Evolutionary conservation across 1,140 invertebrate species (phyloP), one percentile per base, ranked within the genome.

Genomic region (Lanistes nyassanus): DNA sequence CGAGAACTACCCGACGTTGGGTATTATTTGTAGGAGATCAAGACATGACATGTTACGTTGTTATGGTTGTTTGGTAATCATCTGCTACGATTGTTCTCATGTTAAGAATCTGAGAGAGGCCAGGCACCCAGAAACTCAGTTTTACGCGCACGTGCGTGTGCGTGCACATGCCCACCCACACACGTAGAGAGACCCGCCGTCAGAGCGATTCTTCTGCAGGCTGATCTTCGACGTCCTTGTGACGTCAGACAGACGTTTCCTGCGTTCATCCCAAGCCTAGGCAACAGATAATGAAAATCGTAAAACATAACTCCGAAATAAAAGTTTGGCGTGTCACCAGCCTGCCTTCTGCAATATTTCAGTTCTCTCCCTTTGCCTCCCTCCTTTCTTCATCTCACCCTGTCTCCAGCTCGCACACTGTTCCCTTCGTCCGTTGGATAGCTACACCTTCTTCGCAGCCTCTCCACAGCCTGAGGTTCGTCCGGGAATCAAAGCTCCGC

Each of bases 321-420:
- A n/a, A 62, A 62, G n/a, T n/a, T 29, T 62, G 58, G 58, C 11
- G 2, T 62, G n/a, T 62, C n/a, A 29, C 58, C 34, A 31, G 26
- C 58, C 34, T 9, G 26, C 13, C 34, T n/a, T 62, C 58, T 62
- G 13, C n/a, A n/a, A 55, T 13, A n/a, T n/a, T n/a, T n/a, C n/a
- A n/a, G n/a, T n/a, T n/a, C n/a, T 62, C 58, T 62, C 58, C 34
- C 2, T 62, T 31, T 62, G n/a, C 34, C 58, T 62, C 58, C 34
- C 58, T 62, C 58, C 34, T 3, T 31, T 62, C 58, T 62, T 31
- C 3, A 2, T 62, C 58, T 4, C 58, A 29, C 58, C 3, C 58
- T 62, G n/a, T 23, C 58, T 60, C 58, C 31, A 6, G 26, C 2
- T 62, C 58, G 26, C 4, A 29, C 58, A 11, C 11, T 62, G n/a